Evolutionary conservation across 2,888 invertebrate genomes (phyloP).

Genomic region (Anodontia alba): DNA sequence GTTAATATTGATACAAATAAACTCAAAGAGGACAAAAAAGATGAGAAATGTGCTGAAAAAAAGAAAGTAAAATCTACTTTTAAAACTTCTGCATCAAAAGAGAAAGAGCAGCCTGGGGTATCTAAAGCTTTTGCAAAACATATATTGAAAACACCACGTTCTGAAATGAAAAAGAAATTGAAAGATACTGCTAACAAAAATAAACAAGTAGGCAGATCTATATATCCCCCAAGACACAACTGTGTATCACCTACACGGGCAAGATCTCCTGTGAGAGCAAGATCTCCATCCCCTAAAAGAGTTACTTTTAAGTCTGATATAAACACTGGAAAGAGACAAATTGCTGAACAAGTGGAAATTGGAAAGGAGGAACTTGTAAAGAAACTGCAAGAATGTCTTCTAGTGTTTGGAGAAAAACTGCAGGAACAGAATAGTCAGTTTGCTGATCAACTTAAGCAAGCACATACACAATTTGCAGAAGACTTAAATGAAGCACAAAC

Average conservation of each 20-base stretch:
- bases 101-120: slow-evolving; percentile 46
- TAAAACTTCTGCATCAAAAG: background rate
- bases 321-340: slow-evolving; percentile 49
- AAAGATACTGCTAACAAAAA: slow-evolving; percentile 19
- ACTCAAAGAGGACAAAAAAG: background rate
- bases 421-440: slow-evolving; percentile 54
- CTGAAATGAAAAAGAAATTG: slow-evolving; percentile 36
- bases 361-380: slow-evolving; percentile 56
- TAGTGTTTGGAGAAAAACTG: slow-evolving; percentile 46
- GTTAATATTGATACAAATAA: slow-evolving; percentile 44
- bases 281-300: slow-evolving; percentile 51
- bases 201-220: slow-evolving; percentile 30
- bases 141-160: slow-evolving; percentile 44
- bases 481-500: slow-evolving; percentile 48
- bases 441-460: slow-evolving; percentile 47
- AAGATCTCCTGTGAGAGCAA: slow-evolving; percentile 19
- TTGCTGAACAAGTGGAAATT: slow-evolving; percentile 47
- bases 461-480: slow-evolving; percentile 52
- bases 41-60: background rate
- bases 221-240: slow-evolving; percentile 13
- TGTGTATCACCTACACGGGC: slow-evolving; percentile 26
- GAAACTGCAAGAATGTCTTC: slow-evolving; percentile 47
- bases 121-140: slow-evolving; percentile 56
- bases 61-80: background rate
- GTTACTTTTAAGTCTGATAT: slow-evolving; percentile 36